These are phyloP conservation scores for Netelia melanura DNA, from an alignment of 2,888 invertebrate genomes.

Conservation along the genomic window DNA sequence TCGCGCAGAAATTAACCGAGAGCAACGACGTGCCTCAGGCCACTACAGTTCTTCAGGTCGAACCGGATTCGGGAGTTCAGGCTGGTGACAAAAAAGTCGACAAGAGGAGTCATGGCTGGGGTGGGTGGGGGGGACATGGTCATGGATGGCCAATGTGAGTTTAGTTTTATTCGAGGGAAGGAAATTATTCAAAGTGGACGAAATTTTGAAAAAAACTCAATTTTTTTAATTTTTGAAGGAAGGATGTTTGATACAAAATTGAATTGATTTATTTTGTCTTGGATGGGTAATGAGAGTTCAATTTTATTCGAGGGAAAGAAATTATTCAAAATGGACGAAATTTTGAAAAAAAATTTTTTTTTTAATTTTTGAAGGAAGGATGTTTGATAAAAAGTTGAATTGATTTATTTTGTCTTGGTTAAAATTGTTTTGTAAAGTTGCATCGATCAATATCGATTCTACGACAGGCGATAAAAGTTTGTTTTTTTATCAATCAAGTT, in stretches of 20 bases:
- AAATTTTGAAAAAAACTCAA: not conserved
- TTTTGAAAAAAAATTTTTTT: not conserved
- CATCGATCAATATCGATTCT: not conserved
- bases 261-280: not conserved
- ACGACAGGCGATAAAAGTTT: too few species aligned
- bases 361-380: not conserved
- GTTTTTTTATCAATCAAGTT: too few species aligned
- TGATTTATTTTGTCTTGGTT: not conserved
- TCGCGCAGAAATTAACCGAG: slow-evolving; percentile 62
- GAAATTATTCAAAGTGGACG: not conserved
- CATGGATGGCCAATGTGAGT: slow-evolving; percentile 76
- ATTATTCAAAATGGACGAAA: not conserved
- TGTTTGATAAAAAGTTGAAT: not conserved
- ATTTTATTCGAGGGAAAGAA: too few species aligned
- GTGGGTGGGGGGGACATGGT: slow-evolving; percentile 69
- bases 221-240: not conserved
- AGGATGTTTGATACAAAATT: not conserved
- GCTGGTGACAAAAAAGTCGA: slow-evolving; percentile 73
- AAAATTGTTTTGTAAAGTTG: not conserved
- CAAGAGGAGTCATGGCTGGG: slow-evolving; percentile 76
- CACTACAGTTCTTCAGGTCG: slow-evolving; percentile 57
- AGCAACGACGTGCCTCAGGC: slow-evolving; percentile 67
- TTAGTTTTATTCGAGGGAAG: not conserved
- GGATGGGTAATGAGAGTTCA: too few species aligned
- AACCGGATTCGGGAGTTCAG: slow-evolving; percentile 60